A percentile compares a stretch with the other conserved stretches of the same genome.
These are phyloP conservation scores for Aproaerema taeniolella DNA, from an alignment of 2,888 invertebrate genomes.

Conservation along the genomic window DNA sequence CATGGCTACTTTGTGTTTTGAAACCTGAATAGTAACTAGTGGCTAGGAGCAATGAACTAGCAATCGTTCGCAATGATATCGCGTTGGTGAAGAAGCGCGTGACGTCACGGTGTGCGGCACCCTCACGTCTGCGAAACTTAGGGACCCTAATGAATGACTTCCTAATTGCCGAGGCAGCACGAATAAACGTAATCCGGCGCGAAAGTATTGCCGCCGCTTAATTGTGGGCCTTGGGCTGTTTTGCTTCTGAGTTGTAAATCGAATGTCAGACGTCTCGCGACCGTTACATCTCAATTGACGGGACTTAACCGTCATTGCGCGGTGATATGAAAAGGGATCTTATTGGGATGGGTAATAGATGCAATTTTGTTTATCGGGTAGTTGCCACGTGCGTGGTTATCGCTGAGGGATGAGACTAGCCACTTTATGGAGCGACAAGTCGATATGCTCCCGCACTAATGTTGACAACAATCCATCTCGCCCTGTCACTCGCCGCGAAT, in stretches of 20 bases:
- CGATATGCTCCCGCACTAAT: constrained; percentile 71
- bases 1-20: constrained; percentile 55
- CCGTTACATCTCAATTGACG: constrained; percentile 40
- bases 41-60: constrained; percentile 37
- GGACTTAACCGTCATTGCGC: constrained; percentile 34
- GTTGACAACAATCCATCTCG: constrained; percentile 74
- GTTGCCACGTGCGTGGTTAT: constrained; percentile 7
- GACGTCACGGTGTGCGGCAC: constrained; percentile 62
- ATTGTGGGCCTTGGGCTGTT: constrained; percentile 67
- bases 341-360: constrained; percentile 35
- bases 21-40: constrained; percentile 30
- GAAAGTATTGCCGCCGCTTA: constrained; percentile 51
- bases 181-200: constrained; percentile 70
- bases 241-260: constrained; percentile 62
- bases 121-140: constrained; percentile 76
- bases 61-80: constrained; percentile 39
- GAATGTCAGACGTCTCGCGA: constrained; percentile 55
- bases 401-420: constrained; percentile 21
- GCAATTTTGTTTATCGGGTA: constrained; percentile 23
- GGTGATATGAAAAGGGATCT: constrained; percentile 38
- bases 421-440: constrained; percentile 56
- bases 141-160: constrained; percentile 77
- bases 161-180: constrained; percentile 74
- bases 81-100: constrained; percentile 50
- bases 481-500: constrained; percentile 68